phyloP scores from a whole-genome alignment of 2,113 vertebrate species.

The Pachycephala philippinensis region DNA sequence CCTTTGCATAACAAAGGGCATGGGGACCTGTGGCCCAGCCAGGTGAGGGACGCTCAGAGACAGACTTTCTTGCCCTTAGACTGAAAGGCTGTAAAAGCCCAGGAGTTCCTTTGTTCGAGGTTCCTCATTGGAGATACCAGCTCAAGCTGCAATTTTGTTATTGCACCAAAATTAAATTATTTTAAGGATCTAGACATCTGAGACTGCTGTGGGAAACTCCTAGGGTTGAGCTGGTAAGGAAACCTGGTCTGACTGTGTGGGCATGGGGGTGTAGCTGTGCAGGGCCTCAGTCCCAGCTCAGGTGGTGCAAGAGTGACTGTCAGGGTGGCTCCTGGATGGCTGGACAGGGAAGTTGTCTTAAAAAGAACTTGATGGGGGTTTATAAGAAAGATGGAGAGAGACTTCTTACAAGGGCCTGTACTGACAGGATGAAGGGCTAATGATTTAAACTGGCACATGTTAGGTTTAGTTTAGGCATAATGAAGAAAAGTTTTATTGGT shows the following conservation, averaged over 20 bases:
- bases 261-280: neutral
- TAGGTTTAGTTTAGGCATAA: neutral
- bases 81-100: neutral
- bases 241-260: neutral
- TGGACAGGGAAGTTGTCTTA: neutral
- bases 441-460: neutral
- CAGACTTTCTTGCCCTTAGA: neutral
- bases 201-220: neutral
- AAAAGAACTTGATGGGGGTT: neutral
- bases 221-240: neutral
- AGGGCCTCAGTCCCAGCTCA: neutral
- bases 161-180: neutral
- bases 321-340: neutral
- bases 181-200: neutral
- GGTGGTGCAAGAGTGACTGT: neutral
- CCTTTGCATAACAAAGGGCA: neutral
- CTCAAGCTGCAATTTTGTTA: neutral
- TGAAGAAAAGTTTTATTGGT: neutral
- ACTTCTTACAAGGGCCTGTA: neutral
- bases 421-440: neutral
- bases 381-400: neutral
- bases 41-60: neutral
- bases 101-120: neutral
- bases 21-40: neutral
- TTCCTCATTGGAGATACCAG: neutral